A percentile compares a stretch with the other conserved stretches of the same genome.
Evolutionary conservation across 2,797 vertebrate species (phyloP).

Genomic region (Ataeniobius toweri): DNA sequence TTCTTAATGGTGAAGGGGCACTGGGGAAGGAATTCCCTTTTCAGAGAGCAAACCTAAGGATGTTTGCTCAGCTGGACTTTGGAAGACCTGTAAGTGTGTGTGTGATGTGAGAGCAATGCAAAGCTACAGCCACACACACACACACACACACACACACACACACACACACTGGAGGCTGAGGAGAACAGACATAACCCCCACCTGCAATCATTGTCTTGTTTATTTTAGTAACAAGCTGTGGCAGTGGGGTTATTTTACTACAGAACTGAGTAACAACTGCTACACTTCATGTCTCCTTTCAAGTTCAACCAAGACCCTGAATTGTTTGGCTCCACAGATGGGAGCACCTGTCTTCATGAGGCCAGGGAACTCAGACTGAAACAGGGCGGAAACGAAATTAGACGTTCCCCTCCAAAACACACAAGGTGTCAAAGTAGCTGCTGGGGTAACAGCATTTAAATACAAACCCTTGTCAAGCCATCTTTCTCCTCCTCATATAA

Average conservation of each 20-base stretch:
- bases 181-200: constrained; percentile 56
- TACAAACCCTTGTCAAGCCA: constrained; percentile 47
- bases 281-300: constrained; percentile 74
- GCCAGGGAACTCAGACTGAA: constrained; percentile 37
- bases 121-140: constrained; percentile 37
- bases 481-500: constrained; percentile 37
- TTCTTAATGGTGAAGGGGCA: constrained; percentile 58
- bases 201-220: constrained; percentile 67
- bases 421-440: constrained; percentile 26
- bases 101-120: constrained; percentile 42
- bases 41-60: constrained; percentile 65
- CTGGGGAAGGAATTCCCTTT: constrained; percentile 63
- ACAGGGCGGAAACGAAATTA: constrained; percentile 58
- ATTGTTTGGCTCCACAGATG: constrained; percentile 55
- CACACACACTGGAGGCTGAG: constrained; percentile 43
- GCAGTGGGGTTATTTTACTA: constrained; percentile 79
- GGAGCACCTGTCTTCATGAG: constrained; percentile 57
- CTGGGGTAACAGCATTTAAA: neutral
- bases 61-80: constrained; percentile 85
- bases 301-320: constrained; percentile 61
- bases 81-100: constrained; percentile 57
- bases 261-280: constrained; percentile 78
- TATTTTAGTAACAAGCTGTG: constrained; percentile 82
- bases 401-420: constrained; percentile 61
- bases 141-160: constrained; percentile 45